Evolutionary conservation across 2,797 vertebrate genomes (phyloP), one percentile per base, ranked within the genome.

Genomic region (Oreochromis mossambicus): DNA sequence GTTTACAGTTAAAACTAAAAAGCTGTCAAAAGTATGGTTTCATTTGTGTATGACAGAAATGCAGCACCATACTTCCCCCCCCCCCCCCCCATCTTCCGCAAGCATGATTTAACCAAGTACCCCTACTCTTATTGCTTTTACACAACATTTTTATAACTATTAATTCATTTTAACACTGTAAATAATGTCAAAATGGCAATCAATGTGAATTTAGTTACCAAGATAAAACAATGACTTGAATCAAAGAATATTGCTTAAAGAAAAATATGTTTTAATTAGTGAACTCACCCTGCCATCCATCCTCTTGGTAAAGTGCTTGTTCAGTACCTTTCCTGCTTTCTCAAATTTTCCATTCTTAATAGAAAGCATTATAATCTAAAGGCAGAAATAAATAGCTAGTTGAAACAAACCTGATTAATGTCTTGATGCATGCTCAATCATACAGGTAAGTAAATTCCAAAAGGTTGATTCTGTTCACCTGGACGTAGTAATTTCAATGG

Each of bases 321-420:
- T 82, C 46, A 97, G 78, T 32, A 92, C 56, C 12, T 94, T 80
- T 41, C 92, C 89, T 8, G 96, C 96, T 89, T 90, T 94, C n/a
- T 92, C 92, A 92, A 95, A 96, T 17, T 91, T 15, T 1, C 70
- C 81, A 51, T 93, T 92, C 81, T 93, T 95, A 13, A 97, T 94
- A 5, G 92, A 95, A 51, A 94, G 77, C 19, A 68, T 77, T 36
- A 97, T 83, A 9, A 95, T 85, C 96, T 97, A 73, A 58, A 83
- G 19, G 79, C 1, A 82, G 10, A 89, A 77, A 77, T 12, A 80
- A 34, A 34, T 3, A 66, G 46, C 13, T 19, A 11, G 4, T 52
- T 17, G 34, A 52, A 76, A 32, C 2, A 55, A 63, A 3, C 0
- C 10, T 12, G 32, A 78, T 51, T 73, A 26, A 48, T 73, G 32